phyloP scores from a whole-genome alignment of 2,797 vertebrate species.

The Myiotriccus ornatus region DNA sequence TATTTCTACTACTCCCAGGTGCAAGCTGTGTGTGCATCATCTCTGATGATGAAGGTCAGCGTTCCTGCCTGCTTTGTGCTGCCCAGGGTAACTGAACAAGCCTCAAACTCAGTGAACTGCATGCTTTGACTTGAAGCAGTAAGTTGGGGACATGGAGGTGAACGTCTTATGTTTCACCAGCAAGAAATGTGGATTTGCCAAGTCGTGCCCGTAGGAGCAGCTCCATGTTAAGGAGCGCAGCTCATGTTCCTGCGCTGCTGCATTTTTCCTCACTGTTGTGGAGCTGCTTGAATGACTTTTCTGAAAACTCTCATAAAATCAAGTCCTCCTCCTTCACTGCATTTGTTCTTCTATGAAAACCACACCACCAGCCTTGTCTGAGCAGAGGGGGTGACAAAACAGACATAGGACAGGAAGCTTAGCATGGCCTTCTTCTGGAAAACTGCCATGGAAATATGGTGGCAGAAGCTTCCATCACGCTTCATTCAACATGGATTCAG shows the following conservation, averaged over 20 bases:
- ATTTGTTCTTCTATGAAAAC: not conserved
- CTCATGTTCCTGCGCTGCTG: not conserved
- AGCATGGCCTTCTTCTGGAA: not conserved
- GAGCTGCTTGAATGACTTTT: not conserved
- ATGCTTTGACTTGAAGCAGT: not conserved
- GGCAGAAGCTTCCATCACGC: not conserved
- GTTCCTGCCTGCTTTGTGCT: not conserved
- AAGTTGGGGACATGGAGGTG: not conserved
- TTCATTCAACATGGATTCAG: not conserved
- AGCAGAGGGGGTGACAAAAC: not conserved
- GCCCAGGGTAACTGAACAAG: not conserved
- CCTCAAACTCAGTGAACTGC: not conserved
- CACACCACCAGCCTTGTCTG: not conserved
- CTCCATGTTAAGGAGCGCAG: not conserved
- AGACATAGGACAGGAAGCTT: not conserved
- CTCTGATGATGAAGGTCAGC: not conserved
- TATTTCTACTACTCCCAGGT: not conserved
- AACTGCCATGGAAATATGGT: not conserved
- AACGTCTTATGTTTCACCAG: rapidly evolving
- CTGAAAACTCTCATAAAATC: not conserved
- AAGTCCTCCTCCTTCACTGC: not conserved
- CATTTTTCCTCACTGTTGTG: not conserved
- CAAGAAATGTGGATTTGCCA: not conserved
- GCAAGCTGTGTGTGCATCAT: not conserved
- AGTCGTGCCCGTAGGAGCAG: not conserved